phyloP scores from a whole-genome alignment of 2,888 invertebrate species.

The Unio delphinus region DNA sequence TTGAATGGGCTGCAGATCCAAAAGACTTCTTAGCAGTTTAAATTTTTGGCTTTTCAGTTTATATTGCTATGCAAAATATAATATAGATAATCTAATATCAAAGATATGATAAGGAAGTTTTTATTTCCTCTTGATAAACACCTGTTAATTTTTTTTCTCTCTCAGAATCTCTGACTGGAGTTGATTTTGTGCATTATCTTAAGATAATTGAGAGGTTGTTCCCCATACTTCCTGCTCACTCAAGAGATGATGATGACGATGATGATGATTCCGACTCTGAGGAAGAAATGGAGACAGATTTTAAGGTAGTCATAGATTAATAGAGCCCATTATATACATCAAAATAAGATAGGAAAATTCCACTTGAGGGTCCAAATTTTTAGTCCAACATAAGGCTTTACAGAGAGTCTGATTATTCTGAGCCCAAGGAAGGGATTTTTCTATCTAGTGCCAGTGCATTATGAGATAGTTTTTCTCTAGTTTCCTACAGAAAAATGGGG shows the following conservation, averaged over 20 bases:
- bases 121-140: neutral
- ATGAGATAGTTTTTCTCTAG: too few relatives aligned
- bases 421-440: too few relatives aligned
- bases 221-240: slow-evolving; percentile 73
- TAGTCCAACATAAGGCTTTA: too few relatives aligned
- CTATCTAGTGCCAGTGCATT: too few relatives aligned
- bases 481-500: too few relatives aligned
- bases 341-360: too few relatives aligned
- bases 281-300: slow-evolving; percentile 36
- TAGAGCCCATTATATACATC: too few relatives aligned
- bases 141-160: slow-evolving; percentile 3
- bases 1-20: too few relatives aligned
- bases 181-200: slow-evolving; percentile 70
- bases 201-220: slow-evolving; percentile 76
- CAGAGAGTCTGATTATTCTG: too few relatives aligned
- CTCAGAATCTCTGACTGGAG: slow-evolving; percentile 38
- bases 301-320: too few relatives aligned
- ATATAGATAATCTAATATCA: neutral
- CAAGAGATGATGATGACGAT: slow-evolving; percentile 72
- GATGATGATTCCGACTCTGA: slow-evolving; percentile 76
- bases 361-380: too few relatives aligned
- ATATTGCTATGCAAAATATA: neutral
- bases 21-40: neutral
- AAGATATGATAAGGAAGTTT: neutral
- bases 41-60: neutral